phyloP scores from a whole-genome alignment of 2,888 invertebrate species.

The Plebejus anna region DNA sequence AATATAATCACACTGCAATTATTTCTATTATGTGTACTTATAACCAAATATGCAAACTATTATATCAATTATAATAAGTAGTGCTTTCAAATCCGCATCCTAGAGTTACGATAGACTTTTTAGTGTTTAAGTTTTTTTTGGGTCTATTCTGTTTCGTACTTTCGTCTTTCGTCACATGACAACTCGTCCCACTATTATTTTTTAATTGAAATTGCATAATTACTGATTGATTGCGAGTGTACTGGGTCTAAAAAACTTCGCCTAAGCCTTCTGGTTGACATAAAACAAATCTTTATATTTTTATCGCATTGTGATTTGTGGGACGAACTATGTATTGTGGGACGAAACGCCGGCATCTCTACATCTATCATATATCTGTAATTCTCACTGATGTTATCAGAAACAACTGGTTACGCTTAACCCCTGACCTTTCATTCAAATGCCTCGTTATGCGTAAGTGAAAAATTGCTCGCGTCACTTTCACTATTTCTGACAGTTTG shows the following conservation, averaged over 20 bases:
- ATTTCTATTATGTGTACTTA: conserved; percentile 11
- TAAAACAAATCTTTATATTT: too few relatives aligned
- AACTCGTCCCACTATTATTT: background rate
- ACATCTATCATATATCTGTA: background rate
- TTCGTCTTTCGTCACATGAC: background rate
- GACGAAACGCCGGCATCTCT: background rate
- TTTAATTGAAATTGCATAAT: too few relatives aligned
- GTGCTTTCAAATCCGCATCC: conserved; percentile 20
- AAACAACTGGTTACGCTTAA: conserved; percentile 38
- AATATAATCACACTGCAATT: conserved; percentile 1
- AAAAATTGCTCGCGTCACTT: conserved; percentile 48
- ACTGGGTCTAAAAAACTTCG: too few relatives aligned
- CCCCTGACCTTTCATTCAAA: conserved; percentile 47
- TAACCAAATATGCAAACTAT: conserved; percentile 19
- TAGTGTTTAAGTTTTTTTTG: background rate
- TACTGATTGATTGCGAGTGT: too few relatives aligned
- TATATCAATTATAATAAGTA: background rate
- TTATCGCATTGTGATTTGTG: too few relatives aligned
- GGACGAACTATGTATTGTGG: background rate
- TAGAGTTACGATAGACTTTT: background rate
- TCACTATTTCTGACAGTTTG: conserved; percentile 33
- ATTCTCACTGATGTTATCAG: conserved; percentile 27
- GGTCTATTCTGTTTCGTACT: background rate
- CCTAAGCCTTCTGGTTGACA: too few relatives aligned
- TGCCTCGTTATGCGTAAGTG: conserved; percentile 57